Evolutionary conservation across 1,140 invertebrate genomes (phyloP).

Genomic region (Muscidifurax raptorellus): DNA sequence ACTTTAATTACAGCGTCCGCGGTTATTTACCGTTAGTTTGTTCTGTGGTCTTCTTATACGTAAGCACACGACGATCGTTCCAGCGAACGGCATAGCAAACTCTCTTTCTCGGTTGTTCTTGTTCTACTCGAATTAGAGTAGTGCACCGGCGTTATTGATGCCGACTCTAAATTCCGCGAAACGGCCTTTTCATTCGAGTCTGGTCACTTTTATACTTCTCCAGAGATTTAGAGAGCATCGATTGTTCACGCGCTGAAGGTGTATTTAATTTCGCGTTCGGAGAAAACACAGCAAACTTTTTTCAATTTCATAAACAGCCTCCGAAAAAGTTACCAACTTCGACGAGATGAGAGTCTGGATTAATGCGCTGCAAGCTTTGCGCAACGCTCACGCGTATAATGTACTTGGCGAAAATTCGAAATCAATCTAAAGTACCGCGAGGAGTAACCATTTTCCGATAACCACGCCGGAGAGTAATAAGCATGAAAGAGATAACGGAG

Average conservation of each 20-base stretch:
- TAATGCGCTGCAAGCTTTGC: too few species aligned
- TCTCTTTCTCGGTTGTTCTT: not conserved
- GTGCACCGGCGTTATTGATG: not conserved
- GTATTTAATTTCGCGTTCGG: too few species aligned
- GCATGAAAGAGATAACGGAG: not conserved
- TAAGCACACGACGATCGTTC: not conserved
- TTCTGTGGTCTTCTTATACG: conserved; percentile 10
- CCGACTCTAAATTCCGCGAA: not conserved
- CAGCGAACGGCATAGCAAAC: not conserved
- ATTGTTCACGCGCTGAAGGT: too few species aligned
- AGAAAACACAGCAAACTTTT: not conserved
- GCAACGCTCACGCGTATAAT: too few species aligned
- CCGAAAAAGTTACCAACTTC: too few species aligned
- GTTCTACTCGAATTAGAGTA: not conserved
- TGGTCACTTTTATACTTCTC: not conserved
- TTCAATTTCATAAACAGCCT: not conserved
- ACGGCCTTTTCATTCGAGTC: not conserved
- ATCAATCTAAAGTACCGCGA: too few species aligned
- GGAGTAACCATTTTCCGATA: too few species aligned
- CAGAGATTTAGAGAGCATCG: not conserved
- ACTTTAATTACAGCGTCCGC: not conserved
- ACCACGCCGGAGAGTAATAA: not conserved
- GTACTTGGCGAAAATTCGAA: too few species aligned
- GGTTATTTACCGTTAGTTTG: conserved; percentile 12
- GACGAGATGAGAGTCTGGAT: too few species aligned